Conservation (phyloP, 1,140 invertebrate species). For the Gryllus bimaculatus region DNA sequence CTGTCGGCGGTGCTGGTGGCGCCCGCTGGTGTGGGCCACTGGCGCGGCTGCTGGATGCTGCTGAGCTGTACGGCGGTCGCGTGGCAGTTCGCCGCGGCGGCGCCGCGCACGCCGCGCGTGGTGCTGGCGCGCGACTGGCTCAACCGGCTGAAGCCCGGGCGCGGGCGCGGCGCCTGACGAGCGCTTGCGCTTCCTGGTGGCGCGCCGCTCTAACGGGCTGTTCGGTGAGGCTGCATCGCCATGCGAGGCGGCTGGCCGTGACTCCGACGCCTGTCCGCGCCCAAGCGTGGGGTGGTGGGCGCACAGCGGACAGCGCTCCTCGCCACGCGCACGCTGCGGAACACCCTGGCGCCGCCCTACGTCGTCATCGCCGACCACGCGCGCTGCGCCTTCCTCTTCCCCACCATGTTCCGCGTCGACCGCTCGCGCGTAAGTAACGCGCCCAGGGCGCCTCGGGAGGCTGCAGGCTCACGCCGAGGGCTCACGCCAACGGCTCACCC, state of each 20-base stretch:
- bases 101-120: constrained; percentile 54
- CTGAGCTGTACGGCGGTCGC: constrained; percentile 52
- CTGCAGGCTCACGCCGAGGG: too few relatives aligned
- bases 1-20: constrained; percentile 62
- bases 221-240: constrained; percentile 71
- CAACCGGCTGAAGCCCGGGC: not conserved
- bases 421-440: too few relatives aligned
- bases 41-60: constrained; percentile 74
- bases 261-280: constrained; percentile 59
- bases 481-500: too few relatives aligned
- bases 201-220: constrained; percentile 67
- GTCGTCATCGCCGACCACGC: constrained; percentile 60
- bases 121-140: constrained; percentile 30
- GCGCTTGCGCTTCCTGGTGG: constrained; percentile 55
- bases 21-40: constrained; percentile 68
- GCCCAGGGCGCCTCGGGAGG: too few relatives aligned
- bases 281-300: constrained; percentile 43
- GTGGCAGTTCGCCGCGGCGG: constrained; percentile 54
- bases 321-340: constrained; percentile 56
- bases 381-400: constrained; percentile 67
- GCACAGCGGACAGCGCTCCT: constrained; percentile 54
- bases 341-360: constrained; percentile 71
- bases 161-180: constrained; percentile 44
- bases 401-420: constrained; percentile 60
- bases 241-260: constrained; percentile 70